phyloP scores from a whole-genome alignment of 23 tunicate species.

The Botrylloides violaceus region DNA sequence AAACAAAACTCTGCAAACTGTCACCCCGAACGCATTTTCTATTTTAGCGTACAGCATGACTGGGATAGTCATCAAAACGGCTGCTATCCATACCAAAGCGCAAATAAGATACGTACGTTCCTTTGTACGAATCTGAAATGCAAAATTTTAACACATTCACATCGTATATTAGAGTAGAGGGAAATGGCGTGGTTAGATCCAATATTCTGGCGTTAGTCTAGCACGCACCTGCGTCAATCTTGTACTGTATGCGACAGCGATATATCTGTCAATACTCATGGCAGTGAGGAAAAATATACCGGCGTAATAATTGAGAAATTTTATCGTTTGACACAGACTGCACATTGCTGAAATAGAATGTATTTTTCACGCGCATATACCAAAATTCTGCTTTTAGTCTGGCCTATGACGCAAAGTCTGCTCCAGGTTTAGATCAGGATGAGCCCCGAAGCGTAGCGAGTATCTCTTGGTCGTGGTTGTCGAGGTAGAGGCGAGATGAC shows the following conservation, averaged over 20 bases:
- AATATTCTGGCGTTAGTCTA: no score
- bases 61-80: conserved; percentile 59
- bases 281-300: conserved; percentile 87
- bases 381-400: no score
- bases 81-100: conserved; percentile 38
- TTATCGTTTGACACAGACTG: conserved; percentile 32
- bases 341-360: conserved; percentile 39
- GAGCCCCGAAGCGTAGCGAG: no score
- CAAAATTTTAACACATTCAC: no score
- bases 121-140: conserved; percentile 56
- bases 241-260: conserved; percentile 83
- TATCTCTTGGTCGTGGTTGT: no score
- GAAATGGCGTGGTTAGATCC: no score
- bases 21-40: conserved; percentile 20
- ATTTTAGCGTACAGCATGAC: conserved; percentile 40
- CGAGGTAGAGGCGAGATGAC: no score
- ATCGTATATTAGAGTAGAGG: no score
- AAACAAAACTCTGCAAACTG: conserved; percentile 48
- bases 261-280: conserved; percentile 90
- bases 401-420: no score
- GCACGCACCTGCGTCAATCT: conserved; percentile 63
- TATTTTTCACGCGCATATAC: not conserved
- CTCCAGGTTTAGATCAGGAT: no score
- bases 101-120: conserved; percentile 30
- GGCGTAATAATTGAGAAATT: conserved; percentile 71